Evolutionary conservation across 2,888 invertebrate genomes (phyloP).

Genomic region (Chrysopilus asiliformis): DNA sequence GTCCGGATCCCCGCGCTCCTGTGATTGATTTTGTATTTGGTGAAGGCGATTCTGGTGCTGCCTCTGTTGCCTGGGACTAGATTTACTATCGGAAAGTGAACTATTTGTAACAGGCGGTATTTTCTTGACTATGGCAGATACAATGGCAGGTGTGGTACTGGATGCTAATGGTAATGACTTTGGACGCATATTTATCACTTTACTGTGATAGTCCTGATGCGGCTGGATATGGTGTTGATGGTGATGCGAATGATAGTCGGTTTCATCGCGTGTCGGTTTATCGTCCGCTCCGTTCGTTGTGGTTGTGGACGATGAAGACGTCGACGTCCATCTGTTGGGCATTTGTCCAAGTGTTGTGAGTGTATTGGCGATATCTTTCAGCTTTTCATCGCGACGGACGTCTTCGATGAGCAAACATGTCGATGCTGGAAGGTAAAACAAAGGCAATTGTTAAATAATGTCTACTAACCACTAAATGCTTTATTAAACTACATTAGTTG

Average conservation of each 20-base stretch:
- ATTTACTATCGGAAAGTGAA: slow-evolving; percentile 17
- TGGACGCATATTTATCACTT: slow-evolving; percentile 25
- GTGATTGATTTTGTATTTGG: slow-evolving; percentile 24
- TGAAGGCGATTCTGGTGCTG: slow-evolving; percentile 15
- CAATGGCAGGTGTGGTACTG: slow-evolving; percentile 35
- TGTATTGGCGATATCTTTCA: slow-evolving; percentile 72
- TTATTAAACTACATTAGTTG: too few relatives aligned
- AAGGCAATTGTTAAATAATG: too few relatives aligned
- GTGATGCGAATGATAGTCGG: slow-evolving; percentile 23
- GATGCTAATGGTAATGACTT: slow-evolving; percentile 35
- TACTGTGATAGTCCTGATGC: slow-evolving; percentile 10
- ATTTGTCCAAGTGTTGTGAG: slow-evolving; percentile 51
- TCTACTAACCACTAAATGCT: too few relatives aligned
- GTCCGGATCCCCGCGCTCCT: slow-evolving; percentile 69
- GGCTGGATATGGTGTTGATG: slow-evolving; percentile 3
- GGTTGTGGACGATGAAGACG: slow-evolving; percentile 40
- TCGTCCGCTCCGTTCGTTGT: slow-evolving; percentile 32
- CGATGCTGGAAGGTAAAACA: too few relatives aligned
- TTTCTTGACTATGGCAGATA: slow-evolving; percentile 37
- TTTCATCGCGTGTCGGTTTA: slow-evolving; percentile 34
- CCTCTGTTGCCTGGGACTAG: slow-evolving; percentile 27
- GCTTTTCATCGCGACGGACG: slow-evolving; percentile 51
- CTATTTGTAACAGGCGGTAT: slow-evolving; percentile 26
- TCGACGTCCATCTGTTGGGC: slow-evolving; percentile 39
- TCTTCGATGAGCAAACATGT: slow-evolving; percentile 34